Conservation (phyloP, 2,888 invertebrate species). For the Caprella mutica region DNA sequence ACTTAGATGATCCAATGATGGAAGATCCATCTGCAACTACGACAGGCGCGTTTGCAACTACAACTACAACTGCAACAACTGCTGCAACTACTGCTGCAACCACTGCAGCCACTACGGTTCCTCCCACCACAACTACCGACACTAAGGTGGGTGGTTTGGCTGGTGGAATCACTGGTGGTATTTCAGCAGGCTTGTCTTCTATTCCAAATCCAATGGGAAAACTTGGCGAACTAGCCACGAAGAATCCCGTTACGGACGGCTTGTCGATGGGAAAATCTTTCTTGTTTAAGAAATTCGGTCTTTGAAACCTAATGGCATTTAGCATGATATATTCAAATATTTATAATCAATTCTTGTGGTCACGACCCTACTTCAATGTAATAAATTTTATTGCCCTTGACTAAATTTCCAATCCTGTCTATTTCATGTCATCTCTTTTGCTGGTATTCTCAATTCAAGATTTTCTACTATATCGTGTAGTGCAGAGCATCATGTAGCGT, state of each 20-base stretch:
- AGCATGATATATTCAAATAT: conserved; percentile 3
- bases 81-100: conserved; percentile 9
- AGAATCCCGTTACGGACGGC: conserved; percentile 74
- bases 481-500: no score
- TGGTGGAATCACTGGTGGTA: conserved; percentile 24
- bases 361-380: no score
- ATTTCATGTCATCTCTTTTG: no score
- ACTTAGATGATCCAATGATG: conserved; percentile 28
- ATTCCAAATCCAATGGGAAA: conserved; percentile 32
- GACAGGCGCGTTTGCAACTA: conserved; percentile 4
- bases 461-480: no score
- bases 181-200: conserved; percentile 22
- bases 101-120: conserved; percentile 7
- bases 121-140: not conserved
- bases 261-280: conserved; percentile 86
- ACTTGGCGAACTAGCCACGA: conserved; percentile 36
- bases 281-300: conserved; percentile 85
- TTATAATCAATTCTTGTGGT: not conserved
- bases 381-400: no score
- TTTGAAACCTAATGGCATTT: conserved; percentile 45
- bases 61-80: conserved; percentile 4
- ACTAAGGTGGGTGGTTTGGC: conserved; percentile 25
- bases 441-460: no score
- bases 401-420: no score
- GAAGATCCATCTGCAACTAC: not conserved